Evolutionary conservation across 2,888 invertebrate genomes (phyloP).

Genomic region (Nomada lathburiana): DNA sequence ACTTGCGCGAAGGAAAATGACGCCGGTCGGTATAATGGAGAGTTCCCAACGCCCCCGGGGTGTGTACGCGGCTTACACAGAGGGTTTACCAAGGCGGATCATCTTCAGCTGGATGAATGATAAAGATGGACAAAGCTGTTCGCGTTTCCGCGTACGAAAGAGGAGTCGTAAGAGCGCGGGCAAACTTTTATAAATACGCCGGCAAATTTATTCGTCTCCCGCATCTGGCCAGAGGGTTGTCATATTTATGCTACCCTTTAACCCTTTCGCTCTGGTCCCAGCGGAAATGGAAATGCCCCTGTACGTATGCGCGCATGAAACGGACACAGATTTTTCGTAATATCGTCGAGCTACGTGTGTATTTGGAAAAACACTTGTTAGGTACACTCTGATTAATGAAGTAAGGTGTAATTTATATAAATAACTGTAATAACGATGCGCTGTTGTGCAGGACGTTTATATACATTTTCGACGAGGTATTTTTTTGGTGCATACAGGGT

Average conservation of each 20-base stretch:
- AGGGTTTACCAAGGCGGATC: constrained; percentile 34
- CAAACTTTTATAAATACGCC: neutral
- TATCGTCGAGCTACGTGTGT: no score
- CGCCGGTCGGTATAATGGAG: constrained; percentile 62
- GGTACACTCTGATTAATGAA: no score
- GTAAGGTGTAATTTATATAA: no score
- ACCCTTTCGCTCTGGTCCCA: no score
- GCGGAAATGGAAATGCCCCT: no score
- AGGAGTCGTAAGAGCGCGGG: constrained; percentile 7
- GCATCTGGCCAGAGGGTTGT: neutral
- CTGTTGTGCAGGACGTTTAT: no score
- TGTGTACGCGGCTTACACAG: constrained; percentile 52
- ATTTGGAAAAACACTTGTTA: no score
- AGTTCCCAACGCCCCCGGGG: constrained; percentile 58
- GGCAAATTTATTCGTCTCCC: neutral
- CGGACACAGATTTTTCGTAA: no score
- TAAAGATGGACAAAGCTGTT: constrained; percentile 30
- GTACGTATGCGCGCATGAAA: no score
- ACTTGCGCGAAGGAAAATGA: constrained; percentile 56
- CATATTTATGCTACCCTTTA: neutral
- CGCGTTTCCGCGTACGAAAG: constrained; percentile 21
- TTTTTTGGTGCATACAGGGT: no score
- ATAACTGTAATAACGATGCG: no score
- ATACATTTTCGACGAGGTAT: no score
- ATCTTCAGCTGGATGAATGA: constrained; percentile 42